Evolutionary conservation across 2,797 vertebrate genomes (phyloP), one percentile per base, ranked within the genome.

Genomic region (Acridotheres tristis): DNA sequence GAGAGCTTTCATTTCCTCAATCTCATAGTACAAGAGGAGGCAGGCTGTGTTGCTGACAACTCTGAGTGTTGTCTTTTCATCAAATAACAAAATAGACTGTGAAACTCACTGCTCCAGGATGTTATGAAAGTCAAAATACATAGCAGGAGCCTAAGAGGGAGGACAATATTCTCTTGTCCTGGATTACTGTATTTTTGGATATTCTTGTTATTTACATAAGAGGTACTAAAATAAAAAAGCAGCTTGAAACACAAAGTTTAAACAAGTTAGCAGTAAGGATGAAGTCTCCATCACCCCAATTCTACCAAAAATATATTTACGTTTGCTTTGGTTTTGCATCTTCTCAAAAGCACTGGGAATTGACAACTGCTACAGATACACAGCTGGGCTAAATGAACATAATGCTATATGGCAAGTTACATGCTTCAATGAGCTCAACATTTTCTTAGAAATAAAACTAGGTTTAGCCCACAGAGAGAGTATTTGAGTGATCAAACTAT

Each of bases 401-500:
- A 78, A 88, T 75, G 29, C 68, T 69, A 16, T 51, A 62, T 58
- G 89, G 94, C 95, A 94, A 74, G 85, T 86, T 91, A 78, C 11
- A 59, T 34, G 73, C 88, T 94, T 91, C 91, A 93, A 15, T 43
- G 66, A 95, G 66, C 67, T 91, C 85, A 77, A 30, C 30, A 10
- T 83, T 96, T 93, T 84, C 48, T 86, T 81, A 79, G 71, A 86
- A 88, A 91, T 86, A 90, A 90, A 96, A 86, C 77, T 95, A 87
- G 93, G 92, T 95, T 95, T 93, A 93, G 88, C 74, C 94, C 80
- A 81, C 83, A 89, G 95, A 93, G 94, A 95, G 74, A 87, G 32
- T 34, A 87, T 59, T 84, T 79, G 94, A 94, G 77, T 95, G 93
- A 95, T 96, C 95, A 96, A 95, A 94, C 91, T 67, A 32, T 36